phyloP scores from a whole-genome alignment of 2,888 invertebrate genomes.

The Nasonovia ribisnigri region DNA sequence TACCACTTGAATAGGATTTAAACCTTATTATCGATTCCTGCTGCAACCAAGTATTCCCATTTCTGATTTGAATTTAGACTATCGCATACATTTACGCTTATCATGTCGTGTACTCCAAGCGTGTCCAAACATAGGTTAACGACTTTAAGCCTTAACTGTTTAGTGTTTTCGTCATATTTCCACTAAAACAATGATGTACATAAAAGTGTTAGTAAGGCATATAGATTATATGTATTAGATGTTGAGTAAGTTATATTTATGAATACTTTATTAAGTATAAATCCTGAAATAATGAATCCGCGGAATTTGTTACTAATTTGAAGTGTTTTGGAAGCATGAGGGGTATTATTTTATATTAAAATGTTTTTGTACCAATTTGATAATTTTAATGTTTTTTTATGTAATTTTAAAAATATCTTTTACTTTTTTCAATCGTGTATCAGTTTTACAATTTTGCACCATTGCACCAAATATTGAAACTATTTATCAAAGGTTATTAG shows the following conservation, averaged over 20 bases:
- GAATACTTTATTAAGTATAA: not conserved
- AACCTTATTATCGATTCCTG: conserved; percentile 44
- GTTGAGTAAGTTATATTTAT: not conserved
- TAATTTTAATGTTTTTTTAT: not conserved
- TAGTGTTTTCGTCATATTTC: conserved; percentile 61
- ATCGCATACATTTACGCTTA: conserved; percentile 56
- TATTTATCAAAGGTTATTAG: too few relatives aligned
- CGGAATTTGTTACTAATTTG: too few relatives aligned
- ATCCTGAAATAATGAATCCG: not conserved
- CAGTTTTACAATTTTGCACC: not conserved
- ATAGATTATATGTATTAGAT: not conserved
- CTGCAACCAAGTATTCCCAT: conserved; percentile 60
- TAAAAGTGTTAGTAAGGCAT: not conserved
- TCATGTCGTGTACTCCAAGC: conserved; percentile 47
- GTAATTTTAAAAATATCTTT: not conserved
- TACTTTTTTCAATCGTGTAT: not conserved
- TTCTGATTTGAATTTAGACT: conserved; percentile 54
- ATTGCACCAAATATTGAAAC: not conserved
- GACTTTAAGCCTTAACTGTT: conserved; percentile 57
- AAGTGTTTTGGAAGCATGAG: not conserved
- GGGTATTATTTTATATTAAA: not conserved
- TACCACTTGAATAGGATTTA: not conserved
- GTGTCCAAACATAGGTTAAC: conserved; percentile 58
- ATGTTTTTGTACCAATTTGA: not conserved
- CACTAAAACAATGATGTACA: conserved; percentile 44